Conservation (phyloP, 2,888 invertebrate genomes). For the Drosophila phalerata region DNA sequence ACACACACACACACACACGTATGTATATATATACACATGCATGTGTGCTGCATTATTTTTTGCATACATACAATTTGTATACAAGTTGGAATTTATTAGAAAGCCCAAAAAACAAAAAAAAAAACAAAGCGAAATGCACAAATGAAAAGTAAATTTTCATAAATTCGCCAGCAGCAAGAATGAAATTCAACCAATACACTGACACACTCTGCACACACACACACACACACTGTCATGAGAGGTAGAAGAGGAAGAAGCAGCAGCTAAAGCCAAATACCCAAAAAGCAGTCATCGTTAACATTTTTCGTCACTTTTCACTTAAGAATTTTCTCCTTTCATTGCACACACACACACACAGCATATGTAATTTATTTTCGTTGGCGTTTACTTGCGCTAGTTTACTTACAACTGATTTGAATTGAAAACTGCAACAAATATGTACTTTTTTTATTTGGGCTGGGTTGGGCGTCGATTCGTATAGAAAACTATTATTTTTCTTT, state of each 20-base stretch:
- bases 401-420: slow-evolving; percentile 65
- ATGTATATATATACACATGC: slow-evolving; percentile 19
- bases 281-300: slow-evolving; percentile 67
- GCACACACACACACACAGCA: slow-evolving; percentile 15
- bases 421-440: slow-evolving; percentile 58
- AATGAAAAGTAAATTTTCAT: slow-evolving; percentile 38
- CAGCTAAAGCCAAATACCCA: slow-evolving; percentile 25
- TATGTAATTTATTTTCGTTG: no score
- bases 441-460: slow-evolving; percentile 77
- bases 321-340: slow-evolving; percentile 76
- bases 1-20: slow-evolving; percentile 15
- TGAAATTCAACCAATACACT: slow-evolving; percentile 54
- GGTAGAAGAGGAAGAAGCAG: slow-evolving; percentile 33
- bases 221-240: slow-evolving; percentile 39
- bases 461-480: slow-evolving; percentile 76
- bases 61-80: slow-evolving; percentile 24
- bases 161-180: slow-evolving; percentile 57
- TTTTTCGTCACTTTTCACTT: slow-evolving; percentile 78
- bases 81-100: slow-evolving; percentile 46
- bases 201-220: slow-evolving; percentile 30
- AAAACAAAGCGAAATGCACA: slow-evolving; percentile 46
- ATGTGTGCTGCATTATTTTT: slow-evolving; percentile 32
- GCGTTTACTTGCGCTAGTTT: slow-evolving; percentile 41
- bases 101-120: no score
- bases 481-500: slow-evolving; percentile 77